These are phyloP conservation scores for Calyptomena viridis DNA, from an alignment of 2,113 vertebrate species.

Conservation along the genomic window DNA sequence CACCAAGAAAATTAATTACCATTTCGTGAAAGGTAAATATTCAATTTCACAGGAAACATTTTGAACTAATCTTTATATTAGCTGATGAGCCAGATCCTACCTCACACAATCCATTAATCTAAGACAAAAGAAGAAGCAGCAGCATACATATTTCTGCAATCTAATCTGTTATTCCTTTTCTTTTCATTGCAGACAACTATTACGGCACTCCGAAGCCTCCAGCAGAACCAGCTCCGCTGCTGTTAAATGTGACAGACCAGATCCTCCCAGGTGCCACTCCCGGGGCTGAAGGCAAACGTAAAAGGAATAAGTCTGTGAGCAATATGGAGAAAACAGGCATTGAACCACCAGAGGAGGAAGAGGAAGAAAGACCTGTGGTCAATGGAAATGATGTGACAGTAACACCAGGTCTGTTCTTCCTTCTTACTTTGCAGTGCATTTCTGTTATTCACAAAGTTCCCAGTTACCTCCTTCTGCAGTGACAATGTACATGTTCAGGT, in stretches of 20 bases:
- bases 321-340: slow-evolving; percentile 97
- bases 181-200: slow-evolving; percentile 86
- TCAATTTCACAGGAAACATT: neutral
- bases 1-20: neutral
- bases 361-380: slow-evolving; percentile 91
- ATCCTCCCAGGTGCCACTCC: slow-evolving; percentile 92
- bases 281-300: slow-evolving; percentile 93
- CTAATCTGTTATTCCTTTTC: neutral
- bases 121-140: neutral
- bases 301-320: slow-evolving; percentile 97
- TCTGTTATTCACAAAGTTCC: slow-evolving; percentile 6
- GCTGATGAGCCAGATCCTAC: neutral
- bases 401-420: slow-evolving; percentile 86
- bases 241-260: slow-evolving; percentile 96
- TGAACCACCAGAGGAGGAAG: slow-evolving; percentile 93
- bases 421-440: neutral
- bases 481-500: neutral
- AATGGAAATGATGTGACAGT: slow-evolving; percentile 88
- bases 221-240: slow-evolving; percentile 87
- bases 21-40: neutral
- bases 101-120: neutral
- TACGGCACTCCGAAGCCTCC: slow-evolving; percentile 98
- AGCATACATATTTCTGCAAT: neutral
- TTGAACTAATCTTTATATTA: neutral
- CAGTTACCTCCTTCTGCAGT: neutral